Evolutionary conservation across 2,797 vertebrate species (phyloP).

Genomic region (Malacoraja senta): DNA sequence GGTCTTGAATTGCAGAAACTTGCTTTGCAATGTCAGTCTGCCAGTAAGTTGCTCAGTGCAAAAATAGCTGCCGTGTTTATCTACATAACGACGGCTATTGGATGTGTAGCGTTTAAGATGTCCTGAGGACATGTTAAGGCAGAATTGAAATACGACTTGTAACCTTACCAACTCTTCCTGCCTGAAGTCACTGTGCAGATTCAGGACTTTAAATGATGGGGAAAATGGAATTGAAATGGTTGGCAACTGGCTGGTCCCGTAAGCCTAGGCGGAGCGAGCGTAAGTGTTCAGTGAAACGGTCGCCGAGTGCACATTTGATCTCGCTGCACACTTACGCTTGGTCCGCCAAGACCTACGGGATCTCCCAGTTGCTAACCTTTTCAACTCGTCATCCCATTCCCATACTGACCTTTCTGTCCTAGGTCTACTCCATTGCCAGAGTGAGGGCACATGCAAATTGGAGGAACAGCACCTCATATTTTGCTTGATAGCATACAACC

Average conservation of each 20-base stretch:
- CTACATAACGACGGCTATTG: background rate
- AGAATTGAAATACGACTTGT: background rate
- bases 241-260: no score
- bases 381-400: no score
- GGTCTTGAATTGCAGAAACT: conserved; percentile 18
- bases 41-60: background rate
- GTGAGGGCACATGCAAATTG: no score
- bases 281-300: background rate
- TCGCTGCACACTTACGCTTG: no score
- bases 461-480: no score
- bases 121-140: background rate
- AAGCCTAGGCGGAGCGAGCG: background rate
- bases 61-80: background rate
- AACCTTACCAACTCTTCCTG: background rate
- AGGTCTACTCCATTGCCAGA: no score
- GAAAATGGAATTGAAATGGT: background rate
- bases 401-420: no score
- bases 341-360: no score
- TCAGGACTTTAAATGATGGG: background rate
- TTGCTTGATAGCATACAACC: no score
- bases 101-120: background rate
- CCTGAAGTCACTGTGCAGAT: background rate
- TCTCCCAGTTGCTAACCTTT: no score
- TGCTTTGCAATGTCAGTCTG: background rate
- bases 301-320: no score